Evolutionary conservation across 35 echinoderm and acorn worm genomes (phyloP), one percentile per base, ranked within the genome.

Genomic region (Chiridota heheva): DNA sequence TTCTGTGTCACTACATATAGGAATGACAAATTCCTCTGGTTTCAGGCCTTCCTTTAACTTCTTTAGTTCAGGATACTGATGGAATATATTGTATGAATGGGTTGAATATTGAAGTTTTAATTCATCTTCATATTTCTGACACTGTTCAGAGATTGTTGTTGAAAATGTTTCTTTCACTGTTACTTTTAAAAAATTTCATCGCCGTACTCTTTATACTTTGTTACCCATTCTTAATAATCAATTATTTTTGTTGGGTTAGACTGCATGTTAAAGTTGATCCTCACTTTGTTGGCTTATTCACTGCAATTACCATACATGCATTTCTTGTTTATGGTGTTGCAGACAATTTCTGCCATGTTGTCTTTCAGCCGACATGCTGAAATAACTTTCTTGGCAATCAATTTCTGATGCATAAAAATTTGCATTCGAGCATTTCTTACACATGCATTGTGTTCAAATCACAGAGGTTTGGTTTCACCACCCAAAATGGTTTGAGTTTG

Each of bases 401-500:
- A 27, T 16, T 34, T 60, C 34, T 80, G 49, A 34, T 77, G 34
- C 45, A 77, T 58, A 29, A 58, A 33, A 1, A n/a, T 51, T 6
- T 62, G 37, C 17, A 80, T 33, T 35, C 38, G 34, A 53, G 63
- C n/a, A n/a, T n/a, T n/a, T n/a, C n/a, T n/a, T n/a, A n/a, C n/a
- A n/a, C n/a, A n/a, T n/a, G n/a, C n/a, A n/a, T n/a, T 5, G 56
- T 37, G 36, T 80, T 39, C 18, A 80, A 28, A 37, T 80, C 34
- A 2, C 30, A 39, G 22, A 80, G 2, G 1, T 53, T 31, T 26
- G 76, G 76, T 39, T 80, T 60, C 51, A 62, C 55, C 7, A 61
- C 20, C 55, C 76, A 80, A 30, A 30, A 80, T 7, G 76, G 76
- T 62, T 41, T 80, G n/a, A 80, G 12, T 60, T 39, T 80, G 58